phyloP scores from a whole-genome alignment of 35 echinoderm and acorn worm species.

The Stichopus chloronotus region DNA sequence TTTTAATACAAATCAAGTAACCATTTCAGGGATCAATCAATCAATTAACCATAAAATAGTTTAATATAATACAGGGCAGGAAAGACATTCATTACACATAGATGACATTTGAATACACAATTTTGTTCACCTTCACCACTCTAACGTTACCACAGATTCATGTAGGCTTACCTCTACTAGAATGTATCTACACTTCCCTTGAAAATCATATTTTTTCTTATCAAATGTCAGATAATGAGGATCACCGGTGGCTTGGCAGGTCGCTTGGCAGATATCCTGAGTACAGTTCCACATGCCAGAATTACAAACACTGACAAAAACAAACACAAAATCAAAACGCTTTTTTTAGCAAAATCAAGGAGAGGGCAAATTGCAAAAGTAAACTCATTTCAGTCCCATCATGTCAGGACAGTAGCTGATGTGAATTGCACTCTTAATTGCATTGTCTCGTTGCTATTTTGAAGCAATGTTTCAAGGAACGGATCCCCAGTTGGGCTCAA shows the following conservation, averaged over 20 bases:
- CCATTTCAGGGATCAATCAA: too few species aligned
- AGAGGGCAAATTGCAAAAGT: not conserved
- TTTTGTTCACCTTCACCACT: too few species aligned
- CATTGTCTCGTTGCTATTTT: too few species aligned
- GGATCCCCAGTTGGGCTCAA: too few species aligned
- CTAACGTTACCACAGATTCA: too few species aligned
- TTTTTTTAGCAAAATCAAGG: not conserved
- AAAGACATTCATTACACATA: too few species aligned
- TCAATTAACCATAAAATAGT: too few species aligned
- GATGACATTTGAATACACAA: too few species aligned
- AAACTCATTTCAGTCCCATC: not conserved
- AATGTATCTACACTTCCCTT: slow-evolving; percentile 84
- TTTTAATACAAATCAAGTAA: too few species aligned
- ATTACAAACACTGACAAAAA: slow-evolving; percentile 72
- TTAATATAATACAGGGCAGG: too few species aligned
- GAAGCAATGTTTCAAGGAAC: too few species aligned
- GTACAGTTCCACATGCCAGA: slow-evolving; percentile 71
- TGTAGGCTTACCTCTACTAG: slow-evolving; percentile 74
- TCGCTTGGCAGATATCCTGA: slow-evolving; percentile 71
- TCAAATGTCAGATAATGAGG: slow-evolving; percentile 95
- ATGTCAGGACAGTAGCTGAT: not conserved
- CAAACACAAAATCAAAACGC: not conserved
- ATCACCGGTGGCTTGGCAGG: slow-evolving; percentile 84
- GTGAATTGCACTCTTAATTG: too few species aligned
- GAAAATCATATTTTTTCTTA: slow-evolving; percentile 91